A percentile compares a stretch with the other conserved stretches of the same genome.
These are phyloP conservation scores for Gallinago paraguaiae DNA, from an alignment of 2,113 vertebrate genomes.

Conservation along the genomic window DNA sequence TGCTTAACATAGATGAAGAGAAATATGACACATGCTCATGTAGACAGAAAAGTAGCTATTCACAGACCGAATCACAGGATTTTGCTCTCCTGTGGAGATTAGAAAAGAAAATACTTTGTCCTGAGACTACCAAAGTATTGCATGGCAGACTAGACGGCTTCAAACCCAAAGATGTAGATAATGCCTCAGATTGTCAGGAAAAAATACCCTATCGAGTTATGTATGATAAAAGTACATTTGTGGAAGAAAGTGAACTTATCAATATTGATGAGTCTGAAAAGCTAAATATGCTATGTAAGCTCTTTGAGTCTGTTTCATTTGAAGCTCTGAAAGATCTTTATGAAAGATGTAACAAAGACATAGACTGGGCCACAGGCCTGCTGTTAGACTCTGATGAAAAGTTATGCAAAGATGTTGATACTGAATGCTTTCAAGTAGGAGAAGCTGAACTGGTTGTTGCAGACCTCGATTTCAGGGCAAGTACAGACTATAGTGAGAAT, in stretches of 20 bases:
- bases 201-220: slow-evolving; percentile 85
- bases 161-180: slow-evolving; percentile 71
- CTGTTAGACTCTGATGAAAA: slow-evolving; percentile 92
- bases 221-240: slow-evolving; percentile 89
- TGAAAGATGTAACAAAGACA: slow-evolving; percentile 93
- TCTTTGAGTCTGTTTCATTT: slow-evolving; percentile 88
- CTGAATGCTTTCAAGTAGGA: slow-evolving; percentile 31
- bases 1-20: background rate
- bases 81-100: slow-evolving; percentile 91
- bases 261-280: slow-evolving; percentile 77
- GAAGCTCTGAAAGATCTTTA: slow-evolving; percentile 93
- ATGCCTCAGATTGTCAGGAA: slow-evolving; percentile 57
- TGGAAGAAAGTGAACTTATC: slow-evolving; percentile 87
- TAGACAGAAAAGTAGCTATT: slow-evolving; percentile 32
- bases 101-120: slow-evolving; percentile 72
- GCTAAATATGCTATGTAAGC: slow-evolving; percentile 84
- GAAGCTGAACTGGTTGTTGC: slow-evolving; percentile 6
- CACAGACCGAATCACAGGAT: slow-evolving; percentile 90
- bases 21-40: background rate
- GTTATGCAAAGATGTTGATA: slow-evolving; percentile 79
- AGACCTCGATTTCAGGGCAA: slow-evolving; percentile 53
- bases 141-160: slow-evolving; percentile 79
- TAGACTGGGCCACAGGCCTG: slow-evolving; percentile 93
- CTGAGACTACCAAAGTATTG: slow-evolving; percentile 72
- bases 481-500: background rate